Evolutionary conservation across 1,140 invertebrate genomes (phyloP), one percentile per base, ranked within the genome.

Genomic region (Drosophila ananassae): DNA sequence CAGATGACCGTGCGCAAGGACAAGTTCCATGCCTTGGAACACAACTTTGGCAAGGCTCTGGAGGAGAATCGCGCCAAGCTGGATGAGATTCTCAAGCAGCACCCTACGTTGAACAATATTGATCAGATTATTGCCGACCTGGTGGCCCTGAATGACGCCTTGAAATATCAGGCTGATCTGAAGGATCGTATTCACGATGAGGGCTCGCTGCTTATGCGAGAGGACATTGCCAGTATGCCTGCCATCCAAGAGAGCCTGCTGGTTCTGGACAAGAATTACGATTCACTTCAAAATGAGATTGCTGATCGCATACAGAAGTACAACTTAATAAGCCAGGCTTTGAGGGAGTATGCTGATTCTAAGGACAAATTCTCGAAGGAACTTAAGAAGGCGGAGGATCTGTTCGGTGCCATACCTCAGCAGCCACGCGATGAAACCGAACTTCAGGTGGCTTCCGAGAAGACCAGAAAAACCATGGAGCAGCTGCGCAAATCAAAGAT

Each of bases 191-290:
- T 96, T 1, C 93, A 95, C 34, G 94, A 95, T 77, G 95, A 97
- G 92, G 96, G 96, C 1, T 93, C 95, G 17, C 93, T 95, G 53
- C 91, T 98, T 37, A 95, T 97, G 93, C 95, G 95, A 77, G 95
- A 96, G 92, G 97, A 97, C 92, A 95, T 96, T 71, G 94, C 94
- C 25, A 96, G 96, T 73, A 95, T 95, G 90, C 94, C 95, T 3
- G 94, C 94, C 2, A 95, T 97, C 59, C 97, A 98, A 92, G 95
- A 96, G 61, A 94, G 95, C 37, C 84, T 98, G 0, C 94, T 96
- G 2, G 94, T 95, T 0, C 94, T 96, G 37, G 96, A 97, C 73
- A 94, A 94, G 28, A 95, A 95, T 61, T 98, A 96, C 94, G 96
- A 97, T 79, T 95, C 95, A 79, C 92, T 97, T 0, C 95, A 95